Conservation (phyloP, 2,113 vertebrate genomes). For the Cathartes aura region DNA sequence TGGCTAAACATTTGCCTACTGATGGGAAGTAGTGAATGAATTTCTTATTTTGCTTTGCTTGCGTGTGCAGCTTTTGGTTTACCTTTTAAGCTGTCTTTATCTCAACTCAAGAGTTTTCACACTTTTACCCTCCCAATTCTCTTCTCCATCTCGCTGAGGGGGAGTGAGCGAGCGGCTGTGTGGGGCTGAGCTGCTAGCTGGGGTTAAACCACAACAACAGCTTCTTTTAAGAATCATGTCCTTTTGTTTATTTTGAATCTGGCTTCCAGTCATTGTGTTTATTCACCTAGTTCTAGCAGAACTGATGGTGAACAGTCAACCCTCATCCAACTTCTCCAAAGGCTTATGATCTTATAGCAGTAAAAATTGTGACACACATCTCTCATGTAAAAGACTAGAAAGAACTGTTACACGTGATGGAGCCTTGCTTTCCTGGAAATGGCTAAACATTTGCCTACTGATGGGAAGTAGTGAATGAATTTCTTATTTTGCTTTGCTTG, state of each 20-base stretch:
- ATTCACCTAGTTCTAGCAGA: not conserved
- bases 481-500: not conserved
- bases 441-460: not conserved
- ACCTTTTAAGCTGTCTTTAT: not conserved
- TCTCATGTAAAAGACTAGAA: not conserved
- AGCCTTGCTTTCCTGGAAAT: not conserved
- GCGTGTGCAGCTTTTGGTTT: not conserved
- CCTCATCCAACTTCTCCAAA: not conserved
- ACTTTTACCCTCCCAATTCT: not conserved
- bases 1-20: not conserved
- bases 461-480: not conserved
- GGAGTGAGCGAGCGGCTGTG: accelerated
- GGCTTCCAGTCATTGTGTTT: not conserved
- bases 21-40: not conserved
- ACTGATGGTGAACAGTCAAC: not conserved
- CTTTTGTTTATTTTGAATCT: not conserved
- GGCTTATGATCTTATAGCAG: not conserved
- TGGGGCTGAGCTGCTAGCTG: not conserved
- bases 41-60: not conserved
- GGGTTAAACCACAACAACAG: not conserved
- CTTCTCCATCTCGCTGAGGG: not conserved
- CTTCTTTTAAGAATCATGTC: not conserved
- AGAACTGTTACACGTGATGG: not conserved
- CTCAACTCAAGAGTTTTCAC: not conserved
- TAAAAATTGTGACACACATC: not conserved